Evolutionary conservation across 1,140 invertebrate genomes (phyloP).

Genomic region (Brachionus paranguensis): DNA sequence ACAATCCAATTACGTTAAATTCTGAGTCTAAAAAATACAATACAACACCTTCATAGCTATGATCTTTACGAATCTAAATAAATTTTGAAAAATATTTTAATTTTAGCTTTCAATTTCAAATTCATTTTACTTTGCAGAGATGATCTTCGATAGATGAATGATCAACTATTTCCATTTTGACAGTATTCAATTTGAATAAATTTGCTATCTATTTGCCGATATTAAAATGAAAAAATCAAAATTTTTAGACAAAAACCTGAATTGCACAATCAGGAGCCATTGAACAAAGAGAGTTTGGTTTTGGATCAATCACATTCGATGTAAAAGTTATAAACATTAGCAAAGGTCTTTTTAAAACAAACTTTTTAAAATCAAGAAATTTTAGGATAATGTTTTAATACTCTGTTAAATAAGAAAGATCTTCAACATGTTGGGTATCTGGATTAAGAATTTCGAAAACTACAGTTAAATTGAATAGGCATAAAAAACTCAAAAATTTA

Average conservation of each 20-base stretch:
- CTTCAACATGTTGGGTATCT: constrained; percentile 56
- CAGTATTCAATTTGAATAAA: constrained; percentile 44
- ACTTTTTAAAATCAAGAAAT: neutral
- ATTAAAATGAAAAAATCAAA: neutral
- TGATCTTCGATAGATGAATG: constrained; percentile 42
- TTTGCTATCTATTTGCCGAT: constrained; percentile 43
- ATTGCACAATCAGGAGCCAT: constrained; percentile 53
- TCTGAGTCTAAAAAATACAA: constrained; percentile 56
- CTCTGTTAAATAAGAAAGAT: constrained; percentile 51
- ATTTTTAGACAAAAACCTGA: constrained; percentile 43
- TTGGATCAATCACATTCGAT: constrained; percentile 45
- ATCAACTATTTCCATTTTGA: constrained; percentile 43
- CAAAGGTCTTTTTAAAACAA: constrained; percentile 44
- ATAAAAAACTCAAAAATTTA: constrained; percentile 49
- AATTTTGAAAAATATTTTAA: constrained; percentile 5
- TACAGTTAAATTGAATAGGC: constrained; percentile 49
- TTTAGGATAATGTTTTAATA: constrained; percentile 30
- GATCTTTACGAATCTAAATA: constrained; percentile 50
- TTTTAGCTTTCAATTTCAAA: neutral
- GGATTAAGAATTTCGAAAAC: constrained; percentile 57
- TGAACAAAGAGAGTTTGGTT: constrained; percentile 45
- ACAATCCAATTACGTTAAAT: constrained; percentile 53
- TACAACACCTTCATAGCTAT: constrained; percentile 56
- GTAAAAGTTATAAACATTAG: constrained; percentile 57
- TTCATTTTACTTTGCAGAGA: constrained; percentile 43